These are phyloP conservation scores for Noctua janthe DNA, from an alignment of 2,888 invertebrate genomes.

Conservation along the genomic window DNA sequence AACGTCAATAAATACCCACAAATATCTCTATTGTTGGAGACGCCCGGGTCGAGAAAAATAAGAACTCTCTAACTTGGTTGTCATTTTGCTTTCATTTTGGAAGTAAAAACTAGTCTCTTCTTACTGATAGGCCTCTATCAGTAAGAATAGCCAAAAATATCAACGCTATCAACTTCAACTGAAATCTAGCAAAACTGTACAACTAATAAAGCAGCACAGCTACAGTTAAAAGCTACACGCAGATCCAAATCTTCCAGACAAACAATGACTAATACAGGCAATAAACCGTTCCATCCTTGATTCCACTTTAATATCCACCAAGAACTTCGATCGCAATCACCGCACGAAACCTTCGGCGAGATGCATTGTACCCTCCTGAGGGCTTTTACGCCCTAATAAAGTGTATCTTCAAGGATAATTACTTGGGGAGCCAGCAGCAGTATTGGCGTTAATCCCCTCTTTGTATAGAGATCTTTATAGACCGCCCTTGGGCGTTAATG, in stretches of 20 bases:
- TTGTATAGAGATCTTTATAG: constrained; percentile 65
- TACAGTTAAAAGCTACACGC: not conserved
- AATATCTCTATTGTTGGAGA: too few relatives aligned
- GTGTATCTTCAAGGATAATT: constrained; percentile 74
- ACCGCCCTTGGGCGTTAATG: constrained; percentile 53
- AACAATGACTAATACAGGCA: constrained; percentile 37
- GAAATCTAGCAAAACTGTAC: not conserved
- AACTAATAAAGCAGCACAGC: not conserved
- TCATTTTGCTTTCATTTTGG: not conserved
- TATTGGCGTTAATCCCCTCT: constrained; percentile 67
- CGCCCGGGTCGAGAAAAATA: not conserved
- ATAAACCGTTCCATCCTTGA: constrained; percentile 54
- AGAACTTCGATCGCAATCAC: constrained; percentile 57
- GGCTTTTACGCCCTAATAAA: constrained; percentile 68
- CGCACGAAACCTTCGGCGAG: constrained; percentile 63
- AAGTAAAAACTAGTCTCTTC: not conserved
- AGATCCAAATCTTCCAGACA: constrained; percentile 36
- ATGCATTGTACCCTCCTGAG: constrained; percentile 70
- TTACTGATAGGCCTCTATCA: not conserved
- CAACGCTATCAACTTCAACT: constrained; percentile 8
- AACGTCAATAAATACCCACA: too few relatives aligned
- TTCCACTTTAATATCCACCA: constrained; percentile 46
- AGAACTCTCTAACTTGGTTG: not conserved
- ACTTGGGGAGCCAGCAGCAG: constrained; percentile 54
- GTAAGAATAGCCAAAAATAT: not conserved